Conservation (phyloP, 2,113 vertebrate genomes). For the Propithecus coquereli region DNA sequence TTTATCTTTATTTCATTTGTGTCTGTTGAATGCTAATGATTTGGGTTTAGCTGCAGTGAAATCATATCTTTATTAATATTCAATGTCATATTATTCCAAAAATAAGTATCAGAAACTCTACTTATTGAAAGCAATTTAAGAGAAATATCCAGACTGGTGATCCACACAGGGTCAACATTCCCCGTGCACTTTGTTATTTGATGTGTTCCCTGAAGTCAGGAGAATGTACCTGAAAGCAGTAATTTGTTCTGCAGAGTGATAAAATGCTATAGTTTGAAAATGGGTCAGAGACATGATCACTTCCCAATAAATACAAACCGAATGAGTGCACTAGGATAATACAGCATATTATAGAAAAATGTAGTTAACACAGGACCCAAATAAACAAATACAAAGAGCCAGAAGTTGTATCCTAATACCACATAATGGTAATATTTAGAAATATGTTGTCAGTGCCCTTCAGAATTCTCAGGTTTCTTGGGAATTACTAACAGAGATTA, state of each 20-base stretch:
- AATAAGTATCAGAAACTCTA: neutral
- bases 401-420: neutral
- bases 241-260: constrained; percentile 21
- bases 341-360: neutral
- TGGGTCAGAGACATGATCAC: neutral
- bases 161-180: neutral
- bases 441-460: neutral
- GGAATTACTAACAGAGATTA: neutral
- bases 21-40: constrained; percentile 30
- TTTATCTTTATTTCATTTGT: constrained; percentile 45
- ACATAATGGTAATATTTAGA: neutral
- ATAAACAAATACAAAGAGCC: neutral
- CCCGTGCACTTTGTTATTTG: neutral
- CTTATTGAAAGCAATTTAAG: neutral
- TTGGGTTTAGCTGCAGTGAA: neutral
- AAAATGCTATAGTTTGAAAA: constrained; percentile 14
- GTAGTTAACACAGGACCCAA: neutral
- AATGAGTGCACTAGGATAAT: neutral
- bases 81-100: neutral
- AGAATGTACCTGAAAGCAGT: neutral
- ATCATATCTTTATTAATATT: constrained; percentile 37
- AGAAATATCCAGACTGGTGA: neutral
- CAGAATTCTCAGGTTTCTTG: neutral
- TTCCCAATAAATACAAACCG: neutral
- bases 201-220: neutral